Evolutionary conservation across 2,113 vertebrate genomes (phyloP).

Genomic region (Varanus salvator): DNA sequence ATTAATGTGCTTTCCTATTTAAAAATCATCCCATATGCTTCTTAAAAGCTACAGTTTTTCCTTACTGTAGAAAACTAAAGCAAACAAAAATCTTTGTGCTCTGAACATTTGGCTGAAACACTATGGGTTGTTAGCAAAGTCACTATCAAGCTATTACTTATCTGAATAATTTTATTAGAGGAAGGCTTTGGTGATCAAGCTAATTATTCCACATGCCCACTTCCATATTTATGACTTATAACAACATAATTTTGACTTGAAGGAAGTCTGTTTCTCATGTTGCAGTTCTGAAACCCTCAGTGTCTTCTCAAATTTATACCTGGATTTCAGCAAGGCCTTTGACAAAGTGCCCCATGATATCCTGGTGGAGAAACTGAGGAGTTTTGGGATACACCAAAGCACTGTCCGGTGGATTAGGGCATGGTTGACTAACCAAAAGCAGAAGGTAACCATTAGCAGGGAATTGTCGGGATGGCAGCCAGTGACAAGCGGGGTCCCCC

Average conservation of each 20-base stretch:
- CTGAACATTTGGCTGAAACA: accelerated
- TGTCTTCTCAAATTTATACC: background rate
- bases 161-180: background rate
- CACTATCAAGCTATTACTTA: background rate
- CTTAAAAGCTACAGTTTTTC: conserved; percentile 1
- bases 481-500: too few relatives aligned
- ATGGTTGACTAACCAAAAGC: too few relatives aligned
- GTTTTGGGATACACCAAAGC: too few relatives aligned
- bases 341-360: too few relatives aligned
- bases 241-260: background rate
- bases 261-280: background rate
- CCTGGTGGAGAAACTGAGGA: too few relatives aligned
- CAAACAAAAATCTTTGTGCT: background rate
- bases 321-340: too few relatives aligned
- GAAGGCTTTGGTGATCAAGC: background rate
- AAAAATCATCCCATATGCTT: conserved; percentile 42
- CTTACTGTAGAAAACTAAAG: too few relatives aligned
- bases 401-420: too few relatives aligned
- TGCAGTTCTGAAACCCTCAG: background rate
- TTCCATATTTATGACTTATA: background rate
- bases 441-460: too few relatives aligned
- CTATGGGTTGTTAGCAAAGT: background rate
- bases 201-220: background rate
- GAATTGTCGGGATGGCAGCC: too few relatives aligned
- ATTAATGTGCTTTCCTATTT: conserved; percentile 72